Evolutionary conservation across 2,797 vertebrate genomes (phyloP), one percentile per base, ranked within the genome.

Genomic region (Takifugu rubripes): DNA sequence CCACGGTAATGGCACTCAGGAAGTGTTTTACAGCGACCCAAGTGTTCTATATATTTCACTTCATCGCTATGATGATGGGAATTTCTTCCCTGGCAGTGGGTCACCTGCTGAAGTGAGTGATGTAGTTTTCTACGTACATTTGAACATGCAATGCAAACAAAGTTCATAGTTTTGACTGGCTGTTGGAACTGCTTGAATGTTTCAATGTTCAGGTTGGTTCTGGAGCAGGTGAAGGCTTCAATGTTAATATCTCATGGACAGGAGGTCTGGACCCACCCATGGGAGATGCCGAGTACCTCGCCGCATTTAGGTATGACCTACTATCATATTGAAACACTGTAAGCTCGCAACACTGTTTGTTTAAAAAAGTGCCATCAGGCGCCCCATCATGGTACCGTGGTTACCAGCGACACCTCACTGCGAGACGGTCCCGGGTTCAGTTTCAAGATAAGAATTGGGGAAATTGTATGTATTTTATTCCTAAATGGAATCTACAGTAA

Each of bases 261-360:
- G 96, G 96, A 36, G 95, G 96, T 21, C 91, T 99, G n/a, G 94
- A 98, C 6, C 96, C 94, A 3, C 96, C 96, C 25, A 96, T 98
- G 94, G 95, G 95, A 25, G 96, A 99, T 48, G 91, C 94, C 0
- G 96, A 99, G 73, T 99, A 99, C 78, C 87, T 98, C 45, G 93
- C 96, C 2, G 96, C 96, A 14, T 98, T 98, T 90, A 94, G 95
- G 96, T 98, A 85, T 27, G 51, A 49, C 27, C 24, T 24, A 17
- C 10, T 25, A 5, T 17, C 31, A 36, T 16, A 29, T 29, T 4
- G 27, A 29, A 29, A 29, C 4, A 7, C 27, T 33, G 6, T 29
- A 29, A 29, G 8, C 8, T 52, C 52, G 12, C 45, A 61, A 21
- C 26, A 44, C 8, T 55, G 45, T 15, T 59, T 36, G 46, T 25